Evolutionary conservation across 2,888 invertebrate genomes (phyloP), one percentile per base, ranked within the genome.

Genomic region (Eumacrocentrus americanus): DNA sequence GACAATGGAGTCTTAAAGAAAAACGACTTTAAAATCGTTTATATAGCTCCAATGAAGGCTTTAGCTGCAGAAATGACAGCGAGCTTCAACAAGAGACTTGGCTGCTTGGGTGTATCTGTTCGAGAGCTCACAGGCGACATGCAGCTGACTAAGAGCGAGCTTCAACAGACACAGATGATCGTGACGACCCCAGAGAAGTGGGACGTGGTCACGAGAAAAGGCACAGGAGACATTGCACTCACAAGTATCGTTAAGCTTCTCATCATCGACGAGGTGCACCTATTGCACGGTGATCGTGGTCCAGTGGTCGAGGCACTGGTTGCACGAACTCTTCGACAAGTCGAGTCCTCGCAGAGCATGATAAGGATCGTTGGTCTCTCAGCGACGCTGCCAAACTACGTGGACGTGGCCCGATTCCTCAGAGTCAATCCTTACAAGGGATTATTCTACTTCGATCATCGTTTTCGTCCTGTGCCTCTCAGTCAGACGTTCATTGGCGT

Each of bases 21-120:
- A 73, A 91, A 96, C 81, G 90, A 94, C 72, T 98, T 98, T 76
- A 98, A 98, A 90, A 95, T 99, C 70, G 92, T 99, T 51, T 99
- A 99, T 81, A 93, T 99, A 69, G 98, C 98, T 0, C 99, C 99
- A 1, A 99, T 99, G 99, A 99, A 99, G 83, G 99, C 99, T 0
- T 82, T 99, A 38, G 99, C 99, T 0, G 91, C 98, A 0, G 99
- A 99, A 85, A 99, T 99, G 97, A 95, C 98, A 0, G 87, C 89
- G 0, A 98, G 93, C 79, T 99, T 99, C 81, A 89, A 91, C 3
- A 90, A 89, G 70, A 87, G 94, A 52, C 84, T 99, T 0, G 84
- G 86, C 37, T 85, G 89, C 0, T 74, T 88, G 23, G 95, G 96
- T 4, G 89, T 99, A 22, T 76, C 83, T 0, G 98, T 99, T 0